phyloP scores from a whole-genome alignment of 2,888 invertebrate species.

The Ochropacha duplaris region DNA sequence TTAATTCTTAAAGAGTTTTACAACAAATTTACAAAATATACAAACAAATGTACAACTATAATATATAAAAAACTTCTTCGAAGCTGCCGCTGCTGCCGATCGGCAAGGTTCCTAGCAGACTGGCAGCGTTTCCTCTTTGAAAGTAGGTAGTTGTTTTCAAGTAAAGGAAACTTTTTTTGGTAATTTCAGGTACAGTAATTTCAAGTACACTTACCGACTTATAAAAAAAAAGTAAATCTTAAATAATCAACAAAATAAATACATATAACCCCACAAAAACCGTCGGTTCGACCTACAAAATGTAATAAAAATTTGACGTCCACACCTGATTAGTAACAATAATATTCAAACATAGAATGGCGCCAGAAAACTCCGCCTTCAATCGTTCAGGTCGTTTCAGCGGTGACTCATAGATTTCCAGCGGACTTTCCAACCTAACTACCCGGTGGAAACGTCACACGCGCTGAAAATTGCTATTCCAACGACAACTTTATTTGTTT shows the following conservation, averaged over 20 bases:
- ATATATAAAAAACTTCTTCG: too few relatives aligned
- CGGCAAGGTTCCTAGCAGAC: too few relatives aligned
- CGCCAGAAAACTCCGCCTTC: constrained; percentile 20
- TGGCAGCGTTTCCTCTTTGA: too few relatives aligned
- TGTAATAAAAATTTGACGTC: constrained; percentile 24
- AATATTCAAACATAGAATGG: constrained; percentile 23
- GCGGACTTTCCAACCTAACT: constrained; percentile 1
- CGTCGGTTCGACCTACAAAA: constrained; percentile 2
- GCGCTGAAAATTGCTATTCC: neutral
- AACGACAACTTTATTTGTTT: neutral
- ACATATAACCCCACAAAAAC: neutral
- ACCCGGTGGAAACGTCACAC: neutral
- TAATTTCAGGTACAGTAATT: too few relatives aligned
- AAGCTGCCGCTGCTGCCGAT: too few relatives aligned
- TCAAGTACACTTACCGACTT: too few relatives aligned
- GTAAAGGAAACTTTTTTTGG: too few relatives aligned
- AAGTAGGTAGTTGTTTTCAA: too few relatives aligned
- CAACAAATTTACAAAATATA: too few relatives aligned
- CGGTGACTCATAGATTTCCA: constrained; percentile 3
- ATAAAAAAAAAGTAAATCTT: neutral
- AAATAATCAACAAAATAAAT: neutral
- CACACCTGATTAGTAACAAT: constrained; percentile 38
- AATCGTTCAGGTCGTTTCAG: constrained; percentile 20
- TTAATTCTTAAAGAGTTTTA: too few relatives aligned
- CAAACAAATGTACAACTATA: too few relatives aligned